Conservation (phyloP, 1,140 invertebrate species). For the Atta texana region DNA sequence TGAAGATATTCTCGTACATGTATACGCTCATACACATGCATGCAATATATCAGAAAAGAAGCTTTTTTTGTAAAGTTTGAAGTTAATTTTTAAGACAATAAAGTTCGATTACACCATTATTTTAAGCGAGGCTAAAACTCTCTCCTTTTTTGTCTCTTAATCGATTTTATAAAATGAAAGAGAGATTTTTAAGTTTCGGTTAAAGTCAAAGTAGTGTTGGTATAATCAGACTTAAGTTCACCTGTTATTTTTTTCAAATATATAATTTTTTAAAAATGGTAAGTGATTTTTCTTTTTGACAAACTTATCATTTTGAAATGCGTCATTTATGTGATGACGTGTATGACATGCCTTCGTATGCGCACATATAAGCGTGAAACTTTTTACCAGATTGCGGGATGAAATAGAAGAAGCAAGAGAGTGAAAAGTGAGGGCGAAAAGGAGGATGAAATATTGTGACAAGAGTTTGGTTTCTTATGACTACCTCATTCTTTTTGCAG, state of each 20-base stretch:
- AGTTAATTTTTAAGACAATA: background rate
- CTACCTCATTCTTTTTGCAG: background rate
- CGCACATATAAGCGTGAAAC: background rate
- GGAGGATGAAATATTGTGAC: constrained; percentile 30
- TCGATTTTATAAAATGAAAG: too few species aligned
- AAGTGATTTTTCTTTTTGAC: background rate
- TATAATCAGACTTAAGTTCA: too few species aligned
- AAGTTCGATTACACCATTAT: too few species aligned
- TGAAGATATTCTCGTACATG: background rate
- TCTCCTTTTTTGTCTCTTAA: too few species aligned
- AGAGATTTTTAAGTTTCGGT: too few species aligned
- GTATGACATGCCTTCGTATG: background rate
- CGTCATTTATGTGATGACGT: background rate
- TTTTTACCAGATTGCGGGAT: constrained; percentile 43
- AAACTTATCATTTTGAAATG: background rate
- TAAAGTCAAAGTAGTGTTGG: too few species aligned
- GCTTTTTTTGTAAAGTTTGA: background rate
- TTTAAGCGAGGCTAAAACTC: too few species aligned
- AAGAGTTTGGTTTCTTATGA: constrained; percentile 30
- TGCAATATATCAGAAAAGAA: background rate
- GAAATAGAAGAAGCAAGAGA: constrained; percentile 11
- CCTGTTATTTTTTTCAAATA: background rate
- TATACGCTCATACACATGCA: background rate
- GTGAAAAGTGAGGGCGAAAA: constrained; percentile 34
- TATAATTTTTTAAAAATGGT: background rate